phyloP scores from a whole-genome alignment of 1,140 invertebrate genomes.

The Armadillidium nasatum region DNA sequence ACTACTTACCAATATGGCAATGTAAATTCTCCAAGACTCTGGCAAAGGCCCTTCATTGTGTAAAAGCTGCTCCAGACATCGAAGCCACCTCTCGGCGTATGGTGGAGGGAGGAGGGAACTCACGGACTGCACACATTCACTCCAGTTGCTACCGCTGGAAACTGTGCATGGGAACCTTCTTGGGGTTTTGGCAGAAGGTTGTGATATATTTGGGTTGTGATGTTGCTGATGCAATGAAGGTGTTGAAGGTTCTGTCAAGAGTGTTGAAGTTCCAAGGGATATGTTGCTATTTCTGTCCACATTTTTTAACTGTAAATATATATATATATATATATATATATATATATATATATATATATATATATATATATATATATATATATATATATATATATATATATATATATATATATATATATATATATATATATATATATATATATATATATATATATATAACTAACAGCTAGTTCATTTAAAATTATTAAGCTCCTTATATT shows the following conservation, averaged over 20 bases:
- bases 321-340: background rate
- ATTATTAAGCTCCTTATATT: too few relatives aligned
- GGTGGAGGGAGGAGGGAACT: background rate
- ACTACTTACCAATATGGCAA: background rate
- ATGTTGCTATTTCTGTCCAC: background rate
- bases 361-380: background rate
- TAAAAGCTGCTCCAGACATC: background rate
- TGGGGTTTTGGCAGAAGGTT: background rate
- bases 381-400: background rate
- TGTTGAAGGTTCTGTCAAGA: background rate
- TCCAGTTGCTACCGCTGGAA: background rate
- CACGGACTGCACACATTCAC: background rate
- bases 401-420: background rate
- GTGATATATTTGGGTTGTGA: background rate
- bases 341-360: background rate
- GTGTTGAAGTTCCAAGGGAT: too few relatives aligned
- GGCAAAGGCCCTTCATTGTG: constrained; percentile 3
- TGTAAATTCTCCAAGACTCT: background rate
- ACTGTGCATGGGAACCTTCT: background rate
- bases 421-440: background rate
- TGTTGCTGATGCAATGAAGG: background rate
- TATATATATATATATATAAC: constrained; percentile 6
- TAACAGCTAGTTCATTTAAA: too few relatives aligned
- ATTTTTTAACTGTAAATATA: constrained; percentile 8
- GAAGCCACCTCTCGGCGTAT: background rate